Percentiles rank a stretch among this genome's conserved stretches.
Conservation (phyloP, 2,888 invertebrate genomes). For the Xylota segnis region DNA sequence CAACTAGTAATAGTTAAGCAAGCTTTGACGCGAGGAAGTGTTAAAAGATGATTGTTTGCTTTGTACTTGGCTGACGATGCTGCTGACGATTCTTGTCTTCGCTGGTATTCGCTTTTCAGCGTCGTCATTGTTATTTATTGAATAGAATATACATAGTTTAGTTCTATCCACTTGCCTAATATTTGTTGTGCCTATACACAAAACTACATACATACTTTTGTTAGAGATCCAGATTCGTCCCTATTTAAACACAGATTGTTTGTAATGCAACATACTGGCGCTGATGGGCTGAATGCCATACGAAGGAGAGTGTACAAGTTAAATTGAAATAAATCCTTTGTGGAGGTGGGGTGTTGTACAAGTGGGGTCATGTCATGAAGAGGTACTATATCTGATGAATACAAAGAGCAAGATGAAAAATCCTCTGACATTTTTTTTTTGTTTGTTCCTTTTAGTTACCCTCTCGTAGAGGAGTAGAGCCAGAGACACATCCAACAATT, state of each 20-base stretch:
- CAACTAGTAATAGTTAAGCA: slow-evolving; percentile 52
- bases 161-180: slow-evolving; percentile 34
- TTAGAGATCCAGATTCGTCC: slow-evolving; percentile 46
- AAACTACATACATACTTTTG: slow-evolving; percentile 35
- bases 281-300: slow-evolving; percentile 33
- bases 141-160: slow-evolving; percentile 54
- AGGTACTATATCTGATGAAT: slow-evolving; percentile 65
- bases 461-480: slow-evolving; percentile 9
- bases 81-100: slow-evolving; percentile 32
- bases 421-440: slow-evolving; percentile 55
- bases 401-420: slow-evolving; percentile 57
- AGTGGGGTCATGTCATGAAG: slow-evolving; percentile 47
- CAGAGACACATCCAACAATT: slow-evolving; percentile 51
- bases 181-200: slow-evolving; percentile 36
- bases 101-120: slow-evolving; percentile 25
- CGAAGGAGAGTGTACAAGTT: slow-evolving; percentile 45
- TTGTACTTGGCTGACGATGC: slow-evolving; percentile 44
- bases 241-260: slow-evolving; percentile 54
- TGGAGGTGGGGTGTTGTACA: background rate
- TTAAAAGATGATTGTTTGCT: slow-evolving; percentile 70
- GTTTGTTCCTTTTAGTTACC: slow-evolving; percentile 21
- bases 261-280: slow-evolving; percentile 39
- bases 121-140: slow-evolving; percentile 56
- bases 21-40: slow-evolving; percentile 64
- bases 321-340: slow-evolving; percentile 70